Conservation (phyloP, 30 jellyfish, hydroid and myxozoan species). For the Rhopilema esculentum region DNA sequence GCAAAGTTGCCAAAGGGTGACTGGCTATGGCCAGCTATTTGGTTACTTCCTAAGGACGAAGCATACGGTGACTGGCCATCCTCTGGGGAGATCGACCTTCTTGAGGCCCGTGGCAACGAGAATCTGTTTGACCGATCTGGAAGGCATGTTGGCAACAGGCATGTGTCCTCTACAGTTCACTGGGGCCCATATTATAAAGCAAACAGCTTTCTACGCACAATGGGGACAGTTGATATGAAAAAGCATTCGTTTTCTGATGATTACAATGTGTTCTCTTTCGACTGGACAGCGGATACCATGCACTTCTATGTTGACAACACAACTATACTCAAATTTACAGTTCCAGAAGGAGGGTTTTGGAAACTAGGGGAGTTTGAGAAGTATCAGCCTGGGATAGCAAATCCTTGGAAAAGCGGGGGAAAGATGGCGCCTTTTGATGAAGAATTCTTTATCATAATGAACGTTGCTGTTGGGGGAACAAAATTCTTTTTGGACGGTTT, state of each 20-base stretch:
- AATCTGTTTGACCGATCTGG: slow-evolving; percentile 27
- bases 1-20: slow-evolving; percentile 89
- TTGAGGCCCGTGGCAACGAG: slow-evolving; percentile 85
- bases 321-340: slow-evolving; percentile 70
- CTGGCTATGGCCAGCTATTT: slow-evolving; percentile 92
- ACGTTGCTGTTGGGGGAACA: slow-evolving; percentile 87
- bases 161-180: slow-evolving; percentile 66
- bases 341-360: slow-evolving; percentile 79
- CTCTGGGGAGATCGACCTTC: slow-evolving; percentile 84
- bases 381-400: slow-evolving; percentile 23
- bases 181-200: slow-evolving; percentile 85
- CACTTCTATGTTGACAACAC: slow-evolving; percentile 70
- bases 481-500: slow-evolving; percentile 70
- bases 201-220: slow-evolving; percentile 67
- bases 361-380: slow-evolving; percentile 62
- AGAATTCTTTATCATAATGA: slow-evolving; percentile 70
- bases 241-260: slow-evolving; percentile 77
- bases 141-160: slow-evolving; percentile 77
- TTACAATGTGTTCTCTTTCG: slow-evolving; percentile 63
- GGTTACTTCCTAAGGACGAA: slow-evolving; percentile 78
- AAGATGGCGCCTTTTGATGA: slow-evolving; percentile 91
- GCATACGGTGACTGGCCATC: slow-evolving; percentile 95
- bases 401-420: slow-evolving; percentile 79
- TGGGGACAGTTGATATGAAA: slow-evolving; percentile 45
- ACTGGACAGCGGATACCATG: slow-evolving; percentile 66